These are phyloP conservation scores for Argynnis bischoffii DNA, from an alignment of 2,888 invertebrate species.

Conservation along the genomic window DNA sequence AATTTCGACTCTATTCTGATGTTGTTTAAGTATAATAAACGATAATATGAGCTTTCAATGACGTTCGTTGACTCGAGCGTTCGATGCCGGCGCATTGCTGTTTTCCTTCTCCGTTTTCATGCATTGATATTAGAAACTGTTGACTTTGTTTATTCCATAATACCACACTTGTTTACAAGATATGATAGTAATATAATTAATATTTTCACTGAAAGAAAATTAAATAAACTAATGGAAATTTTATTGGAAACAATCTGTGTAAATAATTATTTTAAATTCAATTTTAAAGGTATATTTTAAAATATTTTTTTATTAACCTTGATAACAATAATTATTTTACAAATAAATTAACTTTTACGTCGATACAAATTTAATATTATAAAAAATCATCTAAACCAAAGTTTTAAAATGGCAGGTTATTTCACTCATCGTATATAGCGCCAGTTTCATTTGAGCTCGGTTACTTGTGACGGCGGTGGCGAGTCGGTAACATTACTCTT, in stretches of 20 bases:
- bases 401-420: constrained; percentile 67
- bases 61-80: constrained; percentile 81
- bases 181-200: constrained; percentile 29
- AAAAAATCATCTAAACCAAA: constrained; percentile 43
- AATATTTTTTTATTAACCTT: too few species aligned
- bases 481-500: constrained; percentile 34
- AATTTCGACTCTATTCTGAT: constrained; percentile 54
- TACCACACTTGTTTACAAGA: constrained; percentile 43
- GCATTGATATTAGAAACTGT: constrained; percentile 79
- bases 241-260: neutral
- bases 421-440: constrained; percentile 53
- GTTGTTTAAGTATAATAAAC: constrained; percentile 48
- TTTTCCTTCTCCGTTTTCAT: constrained; percentile 82
- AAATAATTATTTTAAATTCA: constrained; percentile 1
- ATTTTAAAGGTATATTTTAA: too few species aligned
- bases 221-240: neutral
- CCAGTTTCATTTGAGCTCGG: constrained; percentile 42
- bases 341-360: too few species aligned
- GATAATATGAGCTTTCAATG: constrained; percentile 63
- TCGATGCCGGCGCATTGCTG: constrained; percentile 79
- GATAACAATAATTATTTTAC: neutral
- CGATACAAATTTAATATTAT: neutral
- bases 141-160: constrained; percentile 59
- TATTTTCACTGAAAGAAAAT: constrained; percentile 4
- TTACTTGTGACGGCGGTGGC: constrained; percentile 13